A percentile compares a stretch with the other conserved stretches of the same genome.
These are phyloP conservation scores for Hirtodrosophila duncani DNA, from an alignment of 2,888 invertebrate genomes.

Conservation along the genomic window DNA sequence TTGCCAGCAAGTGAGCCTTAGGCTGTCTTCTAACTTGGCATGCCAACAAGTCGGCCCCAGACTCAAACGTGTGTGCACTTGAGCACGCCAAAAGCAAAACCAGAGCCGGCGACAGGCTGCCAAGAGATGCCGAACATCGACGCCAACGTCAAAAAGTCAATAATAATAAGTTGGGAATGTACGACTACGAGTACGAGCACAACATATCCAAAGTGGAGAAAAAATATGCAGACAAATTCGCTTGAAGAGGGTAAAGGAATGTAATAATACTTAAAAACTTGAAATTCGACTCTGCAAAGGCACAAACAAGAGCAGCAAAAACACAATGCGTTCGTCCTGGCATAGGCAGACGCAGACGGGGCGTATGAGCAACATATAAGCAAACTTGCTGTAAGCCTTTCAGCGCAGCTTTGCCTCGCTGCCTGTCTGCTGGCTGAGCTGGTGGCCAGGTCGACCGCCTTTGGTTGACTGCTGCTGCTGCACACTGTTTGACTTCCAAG, in stretches of 20 bases:
- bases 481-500: slow-evolving; percentile 68
- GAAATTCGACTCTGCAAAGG: slow-evolving; percentile 57
- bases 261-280: slow-evolving; percentile 70
- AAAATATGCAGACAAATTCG: slow-evolving; percentile 65
- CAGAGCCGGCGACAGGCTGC: slow-evolving; percentile 27
- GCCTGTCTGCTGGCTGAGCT: slow-evolving; percentile 4
- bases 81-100: slow-evolving; percentile 38
- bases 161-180: slow-evolving; percentile 52
- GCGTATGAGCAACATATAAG: slow-evolving; percentile 69
- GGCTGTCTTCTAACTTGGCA: slow-evolving; percentile 3
- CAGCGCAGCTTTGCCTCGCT: slow-evolving; percentile 32
- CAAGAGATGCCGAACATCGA: slow-evolving; percentile 44
- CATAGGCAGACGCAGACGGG: slow-evolving; percentile 31
- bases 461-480: slow-evolving; percentile 45
- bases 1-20: not conserved
- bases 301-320: slow-evolving; percentile 25
- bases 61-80: slow-evolving; percentile 65
- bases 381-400: slow-evolving; percentile 56
- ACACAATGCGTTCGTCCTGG: slow-evolving; percentile 38
- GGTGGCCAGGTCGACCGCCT: slow-evolving; percentile 46
- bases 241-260: slow-evolving; percentile 72
- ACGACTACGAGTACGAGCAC: slow-evolving; percentile 22
- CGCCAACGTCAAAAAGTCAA: slow-evolving; percentile 52
- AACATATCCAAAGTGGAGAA: not conserved
- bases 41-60: slow-evolving; percentile 17